A percentile compares a stretch with the other conserved stretches of the same genome.
Evolutionary conservation across 2,888 invertebrate species (phyloP).

Genomic region (Philonicus albiceps): DNA sequence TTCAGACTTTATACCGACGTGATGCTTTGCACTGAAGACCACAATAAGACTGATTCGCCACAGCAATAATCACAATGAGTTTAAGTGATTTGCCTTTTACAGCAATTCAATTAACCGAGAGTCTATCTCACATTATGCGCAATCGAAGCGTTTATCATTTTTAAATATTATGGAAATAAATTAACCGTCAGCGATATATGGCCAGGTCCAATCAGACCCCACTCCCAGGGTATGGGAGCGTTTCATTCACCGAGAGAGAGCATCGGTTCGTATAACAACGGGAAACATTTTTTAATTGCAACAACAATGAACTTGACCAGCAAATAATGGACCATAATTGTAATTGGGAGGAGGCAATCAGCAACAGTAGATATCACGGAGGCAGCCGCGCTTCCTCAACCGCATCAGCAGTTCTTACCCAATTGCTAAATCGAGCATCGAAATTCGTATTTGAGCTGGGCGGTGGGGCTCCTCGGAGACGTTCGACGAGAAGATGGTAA

Average conservation of each 20-base stretch:
- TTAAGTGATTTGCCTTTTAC: not conserved
- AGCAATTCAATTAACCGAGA: not conserved
- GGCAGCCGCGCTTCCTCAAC: constrained; percentile 27
- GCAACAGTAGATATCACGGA: not conserved
- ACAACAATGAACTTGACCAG: constrained; percentile 45
- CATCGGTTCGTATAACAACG: not conserved
- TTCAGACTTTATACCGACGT: not conserved
- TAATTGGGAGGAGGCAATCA: constrained; percentile 16
- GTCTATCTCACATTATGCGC: not conserved
- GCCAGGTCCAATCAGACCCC: not conserved
- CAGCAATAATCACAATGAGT: not conserved
- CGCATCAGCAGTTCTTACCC: constrained; percentile 43
- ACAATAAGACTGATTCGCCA: not conserved
- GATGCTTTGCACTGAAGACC: not conserved
- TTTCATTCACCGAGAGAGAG: not conserved
- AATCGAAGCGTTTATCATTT: not conserved
- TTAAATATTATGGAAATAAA: not conserved
- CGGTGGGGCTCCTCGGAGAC: not conserved
- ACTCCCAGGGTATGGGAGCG: not conserved
- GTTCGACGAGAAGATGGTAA: not conserved
- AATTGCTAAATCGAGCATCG: constrained; percentile 46
- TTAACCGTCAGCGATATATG: not conserved
- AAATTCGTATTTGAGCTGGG: not conserved
- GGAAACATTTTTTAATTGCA: constrained; percentile 18
- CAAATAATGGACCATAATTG: constrained; percentile 18